phyloP scores from a whole-genome alignment of 2,888 invertebrate genomes.

The Hirtodrosophila trivittata region DNA sequence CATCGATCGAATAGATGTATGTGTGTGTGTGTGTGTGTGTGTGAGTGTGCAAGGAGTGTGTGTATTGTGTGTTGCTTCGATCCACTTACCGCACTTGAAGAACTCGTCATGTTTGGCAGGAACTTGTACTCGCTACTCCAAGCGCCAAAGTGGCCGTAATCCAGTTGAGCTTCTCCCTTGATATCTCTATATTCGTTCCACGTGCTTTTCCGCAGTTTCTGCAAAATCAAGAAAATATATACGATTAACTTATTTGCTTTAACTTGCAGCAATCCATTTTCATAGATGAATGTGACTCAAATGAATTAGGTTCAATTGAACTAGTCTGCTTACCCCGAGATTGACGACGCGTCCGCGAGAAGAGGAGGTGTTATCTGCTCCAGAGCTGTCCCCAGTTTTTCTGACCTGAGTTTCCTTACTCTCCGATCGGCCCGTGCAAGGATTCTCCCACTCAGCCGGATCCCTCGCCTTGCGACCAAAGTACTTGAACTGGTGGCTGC shows the following conservation, averaged over 20 bases:
- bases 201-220: slow-evolving; percentile 60
- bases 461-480: slow-evolving; percentile 27
- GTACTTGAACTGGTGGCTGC: slow-evolving; percentile 49
- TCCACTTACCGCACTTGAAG: slow-evolving; percentile 74
- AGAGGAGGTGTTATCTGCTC: slow-evolving; percentile 8
- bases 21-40: neutral
- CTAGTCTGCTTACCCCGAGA: slow-evolving; percentile 43
- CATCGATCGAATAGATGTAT: neutral
- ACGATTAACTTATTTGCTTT: slow-evolving; percentile 2
- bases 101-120: slow-evolving; percentile 73
- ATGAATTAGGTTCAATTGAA: too few species aligned
- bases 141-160: slow-evolving; percentile 58
- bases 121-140: slow-evolving; percentile 76
- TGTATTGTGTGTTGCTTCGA: neutral
- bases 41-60: neutral
- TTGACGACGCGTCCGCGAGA: slow-evolving; percentile 24
- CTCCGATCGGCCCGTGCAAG: slow-evolving; percentile 68
- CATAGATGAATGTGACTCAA: too few species aligned
- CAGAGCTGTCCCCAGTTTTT: slow-evolving; percentile 23
- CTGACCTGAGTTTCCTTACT: too few species aligned
- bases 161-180: slow-evolving; percentile 53
- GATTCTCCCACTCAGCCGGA: slow-evolving; percentile 78
- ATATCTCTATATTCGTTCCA: slow-evolving; percentile 44
- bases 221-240: slow-evolving; percentile 11
- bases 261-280: neutral